These are phyloP conservation scores for Drosophila varians DNA, from an alignment of 1,140 invertebrate species.

Conservation along the genomic window DNA sequence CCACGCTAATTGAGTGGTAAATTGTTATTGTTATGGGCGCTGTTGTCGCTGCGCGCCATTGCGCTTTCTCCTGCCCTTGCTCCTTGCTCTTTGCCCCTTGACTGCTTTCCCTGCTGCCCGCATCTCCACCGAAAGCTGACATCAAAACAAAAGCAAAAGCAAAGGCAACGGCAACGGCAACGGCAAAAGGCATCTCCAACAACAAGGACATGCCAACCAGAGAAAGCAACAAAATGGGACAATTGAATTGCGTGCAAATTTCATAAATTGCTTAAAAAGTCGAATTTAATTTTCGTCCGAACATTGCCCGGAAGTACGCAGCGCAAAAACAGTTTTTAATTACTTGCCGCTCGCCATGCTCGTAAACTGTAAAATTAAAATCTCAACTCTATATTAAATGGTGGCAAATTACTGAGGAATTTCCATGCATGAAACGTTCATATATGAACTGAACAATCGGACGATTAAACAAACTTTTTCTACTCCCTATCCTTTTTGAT, in stretches of 20 bases:
- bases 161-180: constrained; percentile 37
- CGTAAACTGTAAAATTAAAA: constrained; percentile 73
- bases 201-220: constrained; percentile 1
- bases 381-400: constrained; percentile 63
- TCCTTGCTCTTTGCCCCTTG: not conserved
- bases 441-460: not conserved
- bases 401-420: constrained; percentile 54
- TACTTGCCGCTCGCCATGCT: constrained; percentile 44
- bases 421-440: constrained; percentile 25
- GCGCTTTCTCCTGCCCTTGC: constrained; percentile 27
- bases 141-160: constrained; percentile 52
- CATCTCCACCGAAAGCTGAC: constrained; percentile 5
- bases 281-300: constrained; percentile 58
- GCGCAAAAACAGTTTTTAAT: constrained; percentile 58
- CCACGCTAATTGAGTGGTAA: constrained; percentile 79
- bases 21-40: constrained; percentile 79
- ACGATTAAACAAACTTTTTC: constrained; percentile 45
- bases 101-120: constrained; percentile 5
- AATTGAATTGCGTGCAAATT: constrained; percentile 78
- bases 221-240: constrained; percentile 44
- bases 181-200: not conserved
- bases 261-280: constrained; percentile 75
- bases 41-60: constrained; percentile 66
- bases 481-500: constrained; percentile 25
- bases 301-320: constrained; percentile 32